phyloP scores from a whole-genome alignment of 2,113 vertebrate genomes.

The Rhipidura dahli region DNA sequence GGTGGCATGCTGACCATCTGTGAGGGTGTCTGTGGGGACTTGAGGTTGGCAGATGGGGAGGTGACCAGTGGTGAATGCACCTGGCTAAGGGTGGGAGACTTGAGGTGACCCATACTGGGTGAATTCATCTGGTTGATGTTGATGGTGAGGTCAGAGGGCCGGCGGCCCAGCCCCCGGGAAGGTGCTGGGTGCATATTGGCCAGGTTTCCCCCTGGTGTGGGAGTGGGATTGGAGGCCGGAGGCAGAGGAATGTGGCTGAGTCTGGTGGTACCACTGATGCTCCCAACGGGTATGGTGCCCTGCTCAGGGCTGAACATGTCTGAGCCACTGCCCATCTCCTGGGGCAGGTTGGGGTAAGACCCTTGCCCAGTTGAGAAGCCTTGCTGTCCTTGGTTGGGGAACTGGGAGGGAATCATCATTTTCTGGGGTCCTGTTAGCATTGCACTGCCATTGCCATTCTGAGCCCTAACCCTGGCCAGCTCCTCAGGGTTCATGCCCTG shows the following conservation, averaged over 20 bases:
- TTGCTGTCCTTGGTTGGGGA: slow-evolving; percentile 79
- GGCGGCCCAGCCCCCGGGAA: slow-evolving; percentile 77
- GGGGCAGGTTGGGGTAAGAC: slow-evolving; percentile 78
- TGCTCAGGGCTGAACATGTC: slow-evolving; percentile 88
- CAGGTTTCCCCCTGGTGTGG: slow-evolving; percentile 15
- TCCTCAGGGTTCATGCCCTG: slow-evolving; percentile 84
- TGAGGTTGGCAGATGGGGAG: slow-evolving; percentile 89
- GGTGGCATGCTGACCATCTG: slow-evolving; percentile 81
- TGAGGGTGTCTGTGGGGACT: slow-evolving; percentile 89
- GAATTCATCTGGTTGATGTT: slow-evolving; percentile 87
- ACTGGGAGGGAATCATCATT: slow-evolving; percentile 82
- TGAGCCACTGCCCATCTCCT: slow-evolving; percentile 73
- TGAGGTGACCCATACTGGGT: slow-evolving; percentile 87
- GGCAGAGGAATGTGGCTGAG: slow-evolving; percentile 90
- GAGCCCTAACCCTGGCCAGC: slow-evolving; percentile 81
- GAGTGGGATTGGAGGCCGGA: slow-evolving; percentile 55
- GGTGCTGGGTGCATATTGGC: slow-evolving; percentile 72
- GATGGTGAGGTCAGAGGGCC: slow-evolving; percentile 87
- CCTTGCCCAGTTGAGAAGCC: slow-evolving; percentile 79
- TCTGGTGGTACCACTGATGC: slow-evolving; percentile 78
- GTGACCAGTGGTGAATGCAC: slow-evolving; percentile 86
- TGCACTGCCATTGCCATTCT: slow-evolving; percentile 75
- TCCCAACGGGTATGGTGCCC: slow-evolving; percentile 69
- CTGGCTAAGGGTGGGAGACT: slow-evolving; percentile 89
- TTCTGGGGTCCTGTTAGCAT: slow-evolving; percentile 77